Conservation (phyloP, 2,888 invertebrate genomes). For the Tuberolachnus salignus region DNA sequence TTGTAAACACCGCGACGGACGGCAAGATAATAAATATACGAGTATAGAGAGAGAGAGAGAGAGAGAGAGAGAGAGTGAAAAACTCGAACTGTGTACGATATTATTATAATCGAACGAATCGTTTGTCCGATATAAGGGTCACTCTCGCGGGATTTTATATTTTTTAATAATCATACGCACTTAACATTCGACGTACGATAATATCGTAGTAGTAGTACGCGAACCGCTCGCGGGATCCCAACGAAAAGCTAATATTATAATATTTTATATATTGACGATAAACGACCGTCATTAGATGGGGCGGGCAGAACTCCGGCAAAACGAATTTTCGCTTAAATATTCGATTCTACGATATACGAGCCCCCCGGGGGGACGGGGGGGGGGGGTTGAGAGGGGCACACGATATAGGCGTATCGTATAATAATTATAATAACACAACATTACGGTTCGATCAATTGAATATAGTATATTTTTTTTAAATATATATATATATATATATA, state of each 20-base stretch:
- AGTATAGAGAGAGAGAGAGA: neutral
- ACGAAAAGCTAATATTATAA: neutral
- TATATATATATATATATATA: too few relatives aligned
- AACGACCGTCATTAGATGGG: neutral
- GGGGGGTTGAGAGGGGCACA: conserved; percentile 2
- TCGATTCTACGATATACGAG: neutral
- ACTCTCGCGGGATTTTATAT: neutral
- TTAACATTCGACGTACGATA: conserved; percentile 16
- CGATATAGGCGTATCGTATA: neutral
- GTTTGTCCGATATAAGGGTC: conserved; percentile 1
- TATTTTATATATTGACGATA: neutral
- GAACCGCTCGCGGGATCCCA: too few relatives aligned
- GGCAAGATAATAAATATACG: neutral
- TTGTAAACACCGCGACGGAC: conserved; percentile 16
- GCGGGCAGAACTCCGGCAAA: too few relatives aligned
- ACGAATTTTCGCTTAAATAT: too few relatives aligned
- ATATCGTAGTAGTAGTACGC: neutral
- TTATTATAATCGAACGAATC: neutral
- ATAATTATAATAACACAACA: too few relatives aligned
- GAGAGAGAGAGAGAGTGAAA: neutral
- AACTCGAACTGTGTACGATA: neutral
- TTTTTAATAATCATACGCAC: conserved; percentile 39
- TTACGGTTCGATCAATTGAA: conserved; percentile 23
- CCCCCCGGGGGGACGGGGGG: neutral
- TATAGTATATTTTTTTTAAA: conserved; percentile 13